Conservation (phyloP, 2,888 invertebrate genomes). For the Meloe dianella region DNA sequence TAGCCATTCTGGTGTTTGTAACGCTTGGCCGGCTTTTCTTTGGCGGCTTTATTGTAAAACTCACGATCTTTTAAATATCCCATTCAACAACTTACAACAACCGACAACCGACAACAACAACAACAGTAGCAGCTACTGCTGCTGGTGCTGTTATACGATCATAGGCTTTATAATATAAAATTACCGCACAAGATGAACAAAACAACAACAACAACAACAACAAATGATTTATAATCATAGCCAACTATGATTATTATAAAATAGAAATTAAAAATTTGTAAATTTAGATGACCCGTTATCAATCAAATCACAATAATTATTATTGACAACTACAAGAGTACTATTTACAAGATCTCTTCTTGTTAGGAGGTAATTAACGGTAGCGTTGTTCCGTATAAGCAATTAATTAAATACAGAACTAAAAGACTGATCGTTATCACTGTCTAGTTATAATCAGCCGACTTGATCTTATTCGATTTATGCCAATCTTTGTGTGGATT, state of each 20-base stretch:
- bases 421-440: neutral
- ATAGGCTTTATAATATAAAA: neutral
- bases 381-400: slow-evolving; percentile 44
- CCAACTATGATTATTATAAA: neutral
- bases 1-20: slow-evolving; percentile 1
- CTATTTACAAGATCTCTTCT: neutral
- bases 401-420: slow-evolving; percentile 46
- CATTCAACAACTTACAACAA: neutral
- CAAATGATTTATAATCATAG: neutral
- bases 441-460: neutral
- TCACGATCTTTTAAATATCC: slow-evolving; percentile 1
- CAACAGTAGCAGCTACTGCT: slow-evolving; percentile 1
- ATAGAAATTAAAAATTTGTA: neutral
- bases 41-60: slow-evolving; percentile 10
- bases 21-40: slow-evolving; percentile 10
- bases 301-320: no score
- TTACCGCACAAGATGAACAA: neutral
- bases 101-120: neutral
- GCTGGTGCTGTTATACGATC: neutral
- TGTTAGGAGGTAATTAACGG: slow-evolving; percentile 30
- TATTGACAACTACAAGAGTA: no score
- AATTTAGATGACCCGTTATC: neutral
- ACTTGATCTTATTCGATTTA: slow-evolving; percentile 19
- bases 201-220: neutral
- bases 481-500: slow-evolving; percentile 29